Percentiles rank a stretch among this genome's conserved stretches.
phyloP scores from a whole-genome alignment of 1,140 invertebrate genomes.

The Caligus rogercresseyi region DNA sequence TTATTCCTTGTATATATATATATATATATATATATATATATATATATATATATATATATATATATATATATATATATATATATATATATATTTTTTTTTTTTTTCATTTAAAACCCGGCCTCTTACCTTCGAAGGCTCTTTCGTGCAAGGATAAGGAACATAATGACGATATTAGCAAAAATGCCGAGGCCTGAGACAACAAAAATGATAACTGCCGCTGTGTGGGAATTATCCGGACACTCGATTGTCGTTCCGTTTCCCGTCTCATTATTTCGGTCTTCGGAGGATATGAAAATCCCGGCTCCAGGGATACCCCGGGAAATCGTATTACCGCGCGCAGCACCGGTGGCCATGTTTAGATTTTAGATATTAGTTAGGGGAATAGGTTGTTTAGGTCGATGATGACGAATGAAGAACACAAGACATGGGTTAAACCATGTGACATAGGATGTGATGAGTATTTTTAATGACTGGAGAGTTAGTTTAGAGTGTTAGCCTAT shows the following conservation, averaged over 20 bases:
- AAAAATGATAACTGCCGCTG: constrained; percentile 11
- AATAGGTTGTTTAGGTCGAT: no score
- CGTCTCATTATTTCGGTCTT: constrained; percentile 1
- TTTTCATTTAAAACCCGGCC: not conserved
- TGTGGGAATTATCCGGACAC: constrained; percentile 8
- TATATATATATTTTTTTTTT: no score
- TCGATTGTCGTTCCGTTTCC: constrained; percentile 13
- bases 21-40: no score
- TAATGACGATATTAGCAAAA: constrained; percentile 4
- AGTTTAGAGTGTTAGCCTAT: no score
- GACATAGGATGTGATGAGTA: no score
- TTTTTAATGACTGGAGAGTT: no score
- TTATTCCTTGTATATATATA: no score
- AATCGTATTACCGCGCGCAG: constrained; percentile 5
- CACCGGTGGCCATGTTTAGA: not conserved
- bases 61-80: no score
- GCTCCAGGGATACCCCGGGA: constrained; percentile 15
- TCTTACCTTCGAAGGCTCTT: constrained; percentile 49
- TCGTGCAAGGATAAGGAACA: constrained; percentile 38
- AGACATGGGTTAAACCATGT: no score
- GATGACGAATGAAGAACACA: no score
- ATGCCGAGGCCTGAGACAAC: constrained; percentile 7
- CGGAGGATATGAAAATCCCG: not conserved
- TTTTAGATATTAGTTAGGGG: no score
- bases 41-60: no score